phyloP scores from a whole-genome alignment of 2,797 vertebrate species.

The Enteromius paludinosus region DNA sequence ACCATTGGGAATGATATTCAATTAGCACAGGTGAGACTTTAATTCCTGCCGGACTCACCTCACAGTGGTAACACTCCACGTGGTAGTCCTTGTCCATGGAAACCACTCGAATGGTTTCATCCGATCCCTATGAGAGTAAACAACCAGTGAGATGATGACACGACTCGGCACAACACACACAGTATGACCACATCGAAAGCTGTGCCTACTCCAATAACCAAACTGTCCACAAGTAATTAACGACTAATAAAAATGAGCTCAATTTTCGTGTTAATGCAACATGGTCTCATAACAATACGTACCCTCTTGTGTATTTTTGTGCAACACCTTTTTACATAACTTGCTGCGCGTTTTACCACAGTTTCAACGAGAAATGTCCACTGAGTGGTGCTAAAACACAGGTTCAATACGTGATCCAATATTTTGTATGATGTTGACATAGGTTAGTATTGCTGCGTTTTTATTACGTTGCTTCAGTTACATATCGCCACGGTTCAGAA shows the following conservation, averaged over 20 bases:
- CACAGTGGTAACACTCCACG: slow-evolving; percentile 93
- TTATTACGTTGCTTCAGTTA: no score
- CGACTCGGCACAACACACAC: neutral
- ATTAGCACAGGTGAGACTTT: neutral
- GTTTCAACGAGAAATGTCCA: no score
- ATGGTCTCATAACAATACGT: neutral
- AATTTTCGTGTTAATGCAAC: neutral
- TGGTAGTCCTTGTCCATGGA: slow-evolving; percentile 98
- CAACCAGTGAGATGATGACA: slow-evolving; percentile 2
- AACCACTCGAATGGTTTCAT: slow-evolving; percentile 95
- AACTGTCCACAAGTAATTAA: neutral
- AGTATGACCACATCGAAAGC: neutral
- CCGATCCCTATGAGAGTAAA: slow-evolving; percentile 84
- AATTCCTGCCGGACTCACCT: slow-evolving; percentile 79
- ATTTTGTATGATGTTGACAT: no score
- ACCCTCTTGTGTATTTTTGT: no score
- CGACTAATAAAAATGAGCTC: neutral
- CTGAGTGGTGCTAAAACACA: no score
- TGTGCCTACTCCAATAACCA: neutral
- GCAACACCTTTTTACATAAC: no score
- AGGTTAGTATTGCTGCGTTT: no score
- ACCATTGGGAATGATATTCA: neutral
- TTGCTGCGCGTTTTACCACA: no score
- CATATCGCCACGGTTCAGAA: no score
- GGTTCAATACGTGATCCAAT: no score